Evolutionary conservation across 2,797 vertebrate genomes (phyloP), one percentile per base, ranked within the genome.

Genomic region (Lithobates pipiens): DNA sequence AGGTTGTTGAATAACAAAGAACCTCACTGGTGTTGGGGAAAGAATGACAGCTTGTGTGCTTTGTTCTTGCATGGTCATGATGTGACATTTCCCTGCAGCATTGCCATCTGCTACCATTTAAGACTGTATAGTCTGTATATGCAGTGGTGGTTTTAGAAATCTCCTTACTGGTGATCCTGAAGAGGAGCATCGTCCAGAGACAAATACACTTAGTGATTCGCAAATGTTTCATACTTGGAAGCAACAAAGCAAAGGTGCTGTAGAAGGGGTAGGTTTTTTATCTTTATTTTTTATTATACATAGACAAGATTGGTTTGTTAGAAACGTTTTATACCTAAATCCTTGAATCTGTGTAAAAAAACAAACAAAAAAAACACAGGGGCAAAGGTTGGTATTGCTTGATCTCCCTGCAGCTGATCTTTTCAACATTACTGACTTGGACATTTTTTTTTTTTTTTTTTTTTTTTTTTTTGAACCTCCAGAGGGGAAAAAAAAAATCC

Each of bases 61-160:
- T 36, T 85, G 44, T 77, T 44, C 75, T 71, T 77, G 39, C n/a
- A 21, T 73, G 70, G 69, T 74, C 39, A 68, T 36, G 57, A 27
- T 54, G 76, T 67, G 83, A 80, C 83, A 25, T 77, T 25, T 68
- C 70, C 42, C 32, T 44, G 34, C 69, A 46, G 39, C 57, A 25
- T 68, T 67, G 39, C 83, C 70, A 79, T 85, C 76, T 80, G 83
- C 57, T 74, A 54, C 77, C 77, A 74, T 68, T 69, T 68, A 29
- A 36, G 16, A 32, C 57, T 16, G 54, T 57, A 9, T 61, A 61
- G 54, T 61, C 54, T 61, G 72, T 74, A 67, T 15, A 18, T 69
- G 65, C n/a, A 25, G 27, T 5, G 15, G 65, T 67, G 65, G 25
- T 67, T 67, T 36, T 67, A 27, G 13, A 67, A 67, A 11, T 25